Evolutionary conservation across 2,797 vertebrate species (phyloP).

Genomic region (Picus viridis): DNA sequence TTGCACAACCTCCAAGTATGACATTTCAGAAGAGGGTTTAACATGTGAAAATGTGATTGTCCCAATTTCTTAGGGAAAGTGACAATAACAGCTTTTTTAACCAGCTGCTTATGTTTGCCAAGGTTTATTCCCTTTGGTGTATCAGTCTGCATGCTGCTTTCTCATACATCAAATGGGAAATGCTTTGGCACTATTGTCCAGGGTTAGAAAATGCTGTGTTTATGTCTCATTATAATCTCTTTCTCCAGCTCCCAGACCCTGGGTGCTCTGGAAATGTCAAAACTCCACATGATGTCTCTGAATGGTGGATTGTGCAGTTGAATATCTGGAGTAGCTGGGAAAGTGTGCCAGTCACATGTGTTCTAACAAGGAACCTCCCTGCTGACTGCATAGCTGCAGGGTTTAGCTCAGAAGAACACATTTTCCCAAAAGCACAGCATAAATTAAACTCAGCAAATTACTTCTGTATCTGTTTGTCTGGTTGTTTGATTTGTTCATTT

Average conservation of each 20-base stretch:
- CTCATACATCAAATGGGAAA: background rate
- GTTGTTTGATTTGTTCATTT: background rate
- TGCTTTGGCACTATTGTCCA: background rate
- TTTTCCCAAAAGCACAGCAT: background rate
- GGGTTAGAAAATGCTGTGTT: constrained; percentile 24
- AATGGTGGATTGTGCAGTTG: background rate
- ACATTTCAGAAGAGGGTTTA: background rate
- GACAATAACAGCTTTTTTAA: background rate
- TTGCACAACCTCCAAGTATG: background rate
- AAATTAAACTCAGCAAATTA: background rate
- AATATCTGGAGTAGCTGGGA: background rate
- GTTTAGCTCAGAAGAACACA: background rate
- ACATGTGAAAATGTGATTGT: background rate
- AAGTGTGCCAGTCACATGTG: background rate
- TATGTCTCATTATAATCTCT: constrained; percentile 9
- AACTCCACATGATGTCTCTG: background rate
- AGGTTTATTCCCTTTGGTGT: background rate
- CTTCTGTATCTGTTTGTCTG: background rate
- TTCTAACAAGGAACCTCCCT: constrained; percentile 6
- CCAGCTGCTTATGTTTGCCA: background rate
- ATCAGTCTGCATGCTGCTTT: background rate
- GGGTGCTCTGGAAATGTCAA: background rate
- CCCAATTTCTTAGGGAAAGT: background rate
- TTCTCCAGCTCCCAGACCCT: background rate
- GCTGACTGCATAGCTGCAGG: background rate